A percentile compares a stretch with the other conserved stretches of the same genome.
phyloP scores from a whole-genome alignment of 1,140 invertebrate genomes.

The Oryzaephilus surinamensis region DNA sequence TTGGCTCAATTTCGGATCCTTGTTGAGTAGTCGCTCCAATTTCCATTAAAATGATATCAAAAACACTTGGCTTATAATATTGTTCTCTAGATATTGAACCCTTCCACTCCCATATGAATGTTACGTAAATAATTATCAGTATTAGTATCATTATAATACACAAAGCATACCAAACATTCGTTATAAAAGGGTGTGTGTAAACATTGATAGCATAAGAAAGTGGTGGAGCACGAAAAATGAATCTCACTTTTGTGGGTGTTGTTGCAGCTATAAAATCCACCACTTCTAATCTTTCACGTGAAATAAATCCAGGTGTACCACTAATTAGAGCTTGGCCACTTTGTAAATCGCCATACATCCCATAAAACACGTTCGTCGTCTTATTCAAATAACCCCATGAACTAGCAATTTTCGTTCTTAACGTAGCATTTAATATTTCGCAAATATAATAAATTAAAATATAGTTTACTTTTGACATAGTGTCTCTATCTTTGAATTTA shows the following conservation, averaged over 20 bases:
- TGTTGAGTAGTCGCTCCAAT: slow-evolving; percentile 47
- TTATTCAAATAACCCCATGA: slow-evolving; percentile 40
- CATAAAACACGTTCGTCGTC: slow-evolving; percentile 39
- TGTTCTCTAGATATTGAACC: slow-evolving; percentile 12
- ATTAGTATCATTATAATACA: slow-evolving; percentile 16
- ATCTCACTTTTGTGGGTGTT: slow-evolving; percentile 44
- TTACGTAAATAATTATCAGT: slow-evolving; percentile 17
- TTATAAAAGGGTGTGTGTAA: slow-evolving; percentile 47
- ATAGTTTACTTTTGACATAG: slow-evolving; percentile 48
- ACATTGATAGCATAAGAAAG: slow-evolving; percentile 51
- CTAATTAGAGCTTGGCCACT: slow-evolving; percentile 46
- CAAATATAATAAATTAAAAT: slow-evolving; percentile 40
- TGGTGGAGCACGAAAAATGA: slow-evolving; percentile 51
- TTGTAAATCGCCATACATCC: slow-evolving; percentile 47
- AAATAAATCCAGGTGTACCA: slow-evolving; percentile 46
- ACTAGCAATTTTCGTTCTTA: slow-evolving; percentile 14
- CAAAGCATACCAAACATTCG: slow-evolving; percentile 20
- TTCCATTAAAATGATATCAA: slow-evolving; percentile 38
- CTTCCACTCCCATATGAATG: slow-evolving; percentile 23
- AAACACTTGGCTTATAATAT: slow-evolving; percentile 11
- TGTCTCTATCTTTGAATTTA: slow-evolving; percentile 43
- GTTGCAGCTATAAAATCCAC: slow-evolving; percentile 47
- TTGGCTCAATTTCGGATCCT: slow-evolving; percentile 41
- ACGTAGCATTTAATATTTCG: slow-evolving; percentile 43
- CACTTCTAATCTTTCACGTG: slow-evolving; percentile 40